Percentiles rank a stretch among this genome's conserved stretches.
phyloP scores from a whole-genome alignment of 2,888 invertebrate genomes.

The Schizaphis graminum region DNA sequence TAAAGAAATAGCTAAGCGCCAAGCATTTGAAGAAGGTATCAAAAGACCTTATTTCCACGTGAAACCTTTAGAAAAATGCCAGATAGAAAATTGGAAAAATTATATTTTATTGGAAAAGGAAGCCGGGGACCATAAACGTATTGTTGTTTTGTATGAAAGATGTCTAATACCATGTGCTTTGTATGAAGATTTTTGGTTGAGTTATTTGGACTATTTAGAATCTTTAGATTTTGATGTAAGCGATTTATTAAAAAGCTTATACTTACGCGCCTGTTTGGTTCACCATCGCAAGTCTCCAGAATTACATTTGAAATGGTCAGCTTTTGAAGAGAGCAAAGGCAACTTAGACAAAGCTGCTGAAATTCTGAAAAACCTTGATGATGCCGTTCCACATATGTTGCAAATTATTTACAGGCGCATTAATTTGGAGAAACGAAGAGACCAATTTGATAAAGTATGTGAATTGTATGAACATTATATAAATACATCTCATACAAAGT shows the following conservation, averaged over 20 bases:
- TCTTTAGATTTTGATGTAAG: constrained; percentile 27
- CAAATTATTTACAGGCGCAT: constrained; percentile 88
- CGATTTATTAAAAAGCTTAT: constrained; percentile 80
- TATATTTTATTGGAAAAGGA: constrained; percentile 95
- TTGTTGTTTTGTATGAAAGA: constrained; percentile 91
- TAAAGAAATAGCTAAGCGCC: constrained; percentile 88
- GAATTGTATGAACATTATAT: constrained; percentile 89
- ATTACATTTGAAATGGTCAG: constrained; percentile 93
- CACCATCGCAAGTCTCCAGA: constrained; percentile 95
- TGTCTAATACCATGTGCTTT: constrained; percentile 97
- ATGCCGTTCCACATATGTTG: constrained; percentile 84
- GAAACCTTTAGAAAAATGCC: constrained; percentile 94
- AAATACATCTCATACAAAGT: constrained; percentile 82
- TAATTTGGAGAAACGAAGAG: constrained; percentile 88
- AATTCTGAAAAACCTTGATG: constrained; percentile 87
- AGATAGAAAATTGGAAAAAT: constrained; percentile 97
- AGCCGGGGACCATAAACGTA: constrained; percentile 84
- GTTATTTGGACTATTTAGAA: constrained; percentile 61
- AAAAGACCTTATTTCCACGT: constrained; percentile 79
- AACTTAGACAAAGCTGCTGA: constrained; percentile 84
- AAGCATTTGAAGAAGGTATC: constrained; percentile 96
- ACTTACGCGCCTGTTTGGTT: constrained; percentile 89
- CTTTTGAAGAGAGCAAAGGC: constrained; percentile 89
- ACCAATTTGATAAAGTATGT: constrained; percentile 82
- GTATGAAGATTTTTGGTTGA: constrained; percentile 98